Conservation (phyloP, 1,140 invertebrate genomes). For the Periplaneta americana region DNA sequence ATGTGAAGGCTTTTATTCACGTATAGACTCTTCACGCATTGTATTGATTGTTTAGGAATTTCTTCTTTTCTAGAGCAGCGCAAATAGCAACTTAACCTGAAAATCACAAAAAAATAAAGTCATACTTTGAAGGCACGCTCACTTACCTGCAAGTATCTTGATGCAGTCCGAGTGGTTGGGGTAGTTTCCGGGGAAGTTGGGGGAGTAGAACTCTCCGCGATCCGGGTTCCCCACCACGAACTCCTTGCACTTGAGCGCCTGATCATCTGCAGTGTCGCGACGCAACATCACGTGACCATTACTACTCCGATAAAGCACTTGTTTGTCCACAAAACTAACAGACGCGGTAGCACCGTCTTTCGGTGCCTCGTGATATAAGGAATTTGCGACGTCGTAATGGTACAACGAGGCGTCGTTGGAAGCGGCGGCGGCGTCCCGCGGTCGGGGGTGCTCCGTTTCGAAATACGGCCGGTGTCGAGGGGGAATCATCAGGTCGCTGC, state of each 20-base stretch:
- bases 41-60: no score
- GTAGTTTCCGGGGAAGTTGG: constrained; percentile 64
- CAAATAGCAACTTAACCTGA: no score
- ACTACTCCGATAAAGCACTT: background rate
- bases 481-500: background rate
- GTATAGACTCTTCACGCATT: no score
- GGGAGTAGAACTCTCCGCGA: constrained; percentile 65
- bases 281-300: background rate
- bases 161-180: constrained; percentile 65
- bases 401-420: background rate
- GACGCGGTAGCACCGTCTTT: background rate
- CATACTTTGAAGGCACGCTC: background rate
- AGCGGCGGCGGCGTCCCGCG: background rate
- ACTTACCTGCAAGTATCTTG: constrained; percentile 61
- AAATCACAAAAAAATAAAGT: no score
- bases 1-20: no score
- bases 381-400: background rate
- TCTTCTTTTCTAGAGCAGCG: no score
- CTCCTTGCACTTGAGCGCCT: constrained; percentile 37
- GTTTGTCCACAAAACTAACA: background rate
- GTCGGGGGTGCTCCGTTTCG: background rate
- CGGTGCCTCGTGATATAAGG: background rate
- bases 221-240: constrained; percentile 49
- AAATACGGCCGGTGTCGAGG: background rate
- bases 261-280: background rate